These are phyloP conservation scores for Epicampocera succincta DNA, from an alignment of 2,888 invertebrate genomes.

Conservation along the genomic window DNA sequence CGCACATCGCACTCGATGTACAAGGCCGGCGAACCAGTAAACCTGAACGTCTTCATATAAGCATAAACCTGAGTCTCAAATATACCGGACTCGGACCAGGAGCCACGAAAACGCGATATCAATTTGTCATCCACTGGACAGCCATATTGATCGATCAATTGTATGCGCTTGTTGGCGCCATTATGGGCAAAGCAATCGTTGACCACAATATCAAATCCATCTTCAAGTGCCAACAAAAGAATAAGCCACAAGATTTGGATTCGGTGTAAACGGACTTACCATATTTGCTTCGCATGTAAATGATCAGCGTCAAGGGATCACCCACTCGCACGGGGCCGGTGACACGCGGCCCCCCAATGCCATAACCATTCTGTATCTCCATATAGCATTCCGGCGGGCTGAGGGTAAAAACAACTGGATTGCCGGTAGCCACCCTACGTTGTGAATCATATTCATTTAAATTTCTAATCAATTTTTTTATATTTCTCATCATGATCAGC, in stretches of 20 bases:
- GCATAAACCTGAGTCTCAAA: constrained; percentile 97
- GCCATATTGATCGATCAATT: constrained; percentile 95
- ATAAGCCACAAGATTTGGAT: neutral
- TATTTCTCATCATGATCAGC: constrained; percentile 49
- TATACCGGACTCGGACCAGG: constrained; percentile 94
- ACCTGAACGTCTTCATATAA: constrained; percentile 94
- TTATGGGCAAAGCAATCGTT: constrained; percentile 97
- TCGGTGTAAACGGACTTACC: constrained; percentile 83
- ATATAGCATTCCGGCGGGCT: constrained; percentile 97
- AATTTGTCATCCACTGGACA: constrained; percentile 96
- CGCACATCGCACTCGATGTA: constrained; percentile 97
- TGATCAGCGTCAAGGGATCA: constrained; percentile 94
- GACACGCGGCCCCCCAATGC: constrained; percentile 91
- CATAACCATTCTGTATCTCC: constrained; percentile 96
- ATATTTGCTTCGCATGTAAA: constrained; percentile 97
- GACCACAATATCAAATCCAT: constrained; percentile 96
- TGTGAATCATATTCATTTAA: constrained; percentile 68
- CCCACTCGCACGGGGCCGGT: constrained; percentile 95
- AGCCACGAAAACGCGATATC: constrained; percentile 94
- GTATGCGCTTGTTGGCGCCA: constrained; percentile 94
- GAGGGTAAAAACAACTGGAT: constrained; percentile 95
- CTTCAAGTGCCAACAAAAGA: constrained; percentile 81
- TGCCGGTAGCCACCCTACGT: constrained; percentile 93
- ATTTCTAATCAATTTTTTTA: constrained; percentile 57
- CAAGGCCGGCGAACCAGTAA: constrained; percentile 95